phyloP scores from a whole-genome alignment of 1,140 invertebrate species.

The Cotesia chilonis region DNA sequence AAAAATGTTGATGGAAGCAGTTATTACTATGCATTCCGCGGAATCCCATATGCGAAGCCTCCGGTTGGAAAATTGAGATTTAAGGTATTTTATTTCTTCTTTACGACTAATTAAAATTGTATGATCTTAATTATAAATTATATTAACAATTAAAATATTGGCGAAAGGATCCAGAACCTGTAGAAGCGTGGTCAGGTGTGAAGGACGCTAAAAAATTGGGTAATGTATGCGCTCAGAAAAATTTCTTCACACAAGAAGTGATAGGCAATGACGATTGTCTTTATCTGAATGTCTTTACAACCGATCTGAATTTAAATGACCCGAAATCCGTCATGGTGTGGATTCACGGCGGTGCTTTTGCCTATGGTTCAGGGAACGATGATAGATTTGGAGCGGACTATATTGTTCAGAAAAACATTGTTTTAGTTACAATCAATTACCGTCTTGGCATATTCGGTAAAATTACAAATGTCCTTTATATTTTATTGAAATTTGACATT shows the following conservation, averaged over 20 bases:
- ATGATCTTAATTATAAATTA: no score
- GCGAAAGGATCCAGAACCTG: slow-evolving; percentile 67
- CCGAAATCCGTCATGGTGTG: slow-evolving; percentile 64
- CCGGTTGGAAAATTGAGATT: no score
- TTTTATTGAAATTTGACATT: no score
- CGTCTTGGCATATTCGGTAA: slow-evolving; percentile 65
- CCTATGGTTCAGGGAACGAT: slow-evolving; percentile 59
- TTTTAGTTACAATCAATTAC: slow-evolving; percentile 71
- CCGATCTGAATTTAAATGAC: slow-evolving; percentile 47
- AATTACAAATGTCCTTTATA: not conserved
- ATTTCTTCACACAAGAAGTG: slow-evolving; percentile 28
- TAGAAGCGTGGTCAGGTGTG: slow-evolving; percentile 67
- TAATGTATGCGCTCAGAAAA: slow-evolving; percentile 61
- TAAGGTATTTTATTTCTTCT: no score
- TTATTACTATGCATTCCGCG: no score
- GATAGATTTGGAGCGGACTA: slow-evolving; percentile 63
- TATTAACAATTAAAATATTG: no score
- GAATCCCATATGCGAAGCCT: no score
- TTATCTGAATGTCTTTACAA: slow-evolving; percentile 84
- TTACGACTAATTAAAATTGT: no score
- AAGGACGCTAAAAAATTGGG: slow-evolving; percentile 68
- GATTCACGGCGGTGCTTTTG: slow-evolving; percentile 72
- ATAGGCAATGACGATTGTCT: slow-evolving; percentile 77
- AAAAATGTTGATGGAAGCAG: no score
- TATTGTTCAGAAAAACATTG: slow-evolving; percentile 65